Evolutionary conservation across 2,113 vertebrate genomes (phyloP).

Genomic region (Upupa epops): DNA sequence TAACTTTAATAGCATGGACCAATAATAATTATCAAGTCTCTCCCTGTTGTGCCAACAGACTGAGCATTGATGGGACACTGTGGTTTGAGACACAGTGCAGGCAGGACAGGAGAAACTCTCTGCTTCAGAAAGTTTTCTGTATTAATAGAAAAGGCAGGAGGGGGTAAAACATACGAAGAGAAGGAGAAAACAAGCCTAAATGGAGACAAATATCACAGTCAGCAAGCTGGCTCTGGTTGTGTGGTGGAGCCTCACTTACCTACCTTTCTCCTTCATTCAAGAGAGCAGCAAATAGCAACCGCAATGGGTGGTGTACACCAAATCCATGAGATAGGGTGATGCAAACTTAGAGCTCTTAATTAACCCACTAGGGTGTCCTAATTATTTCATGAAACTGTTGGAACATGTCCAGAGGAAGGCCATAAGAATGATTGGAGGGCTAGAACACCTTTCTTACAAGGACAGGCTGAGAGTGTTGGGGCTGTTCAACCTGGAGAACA

Average conservation of each 20-base stretch:
- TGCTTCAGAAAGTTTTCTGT: background rate
- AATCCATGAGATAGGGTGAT: background rate
- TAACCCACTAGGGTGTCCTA: too few species aligned
- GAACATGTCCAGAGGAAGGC: too few species aligned
- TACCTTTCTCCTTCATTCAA: background rate
- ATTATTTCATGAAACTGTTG: too few species aligned
- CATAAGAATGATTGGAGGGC: too few species aligned
- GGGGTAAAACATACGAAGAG: background rate
- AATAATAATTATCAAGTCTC: background rate
- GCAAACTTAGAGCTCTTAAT: too few species aligned
- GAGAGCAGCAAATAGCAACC: background rate
- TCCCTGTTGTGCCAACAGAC: background rate
- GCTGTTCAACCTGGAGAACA: too few species aligned
- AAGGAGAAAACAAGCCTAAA: rapidly evolving
- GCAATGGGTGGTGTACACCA: background rate
- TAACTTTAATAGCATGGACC: constrained; percentile 8
- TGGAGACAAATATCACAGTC: background rate
- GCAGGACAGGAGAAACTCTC: background rate
- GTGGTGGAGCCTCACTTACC: background rate
- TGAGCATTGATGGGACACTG: background rate
- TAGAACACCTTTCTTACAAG: too few species aligned
- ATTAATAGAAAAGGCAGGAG: background rate
- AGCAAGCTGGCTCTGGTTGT: background rate
- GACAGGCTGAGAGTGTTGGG: too few species aligned
- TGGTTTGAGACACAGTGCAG: background rate